These are phyloP conservation scores for Drosophila pectinifera DNA, from an alignment of 1,140 invertebrate genomes.

Conservation along the genomic window DNA sequence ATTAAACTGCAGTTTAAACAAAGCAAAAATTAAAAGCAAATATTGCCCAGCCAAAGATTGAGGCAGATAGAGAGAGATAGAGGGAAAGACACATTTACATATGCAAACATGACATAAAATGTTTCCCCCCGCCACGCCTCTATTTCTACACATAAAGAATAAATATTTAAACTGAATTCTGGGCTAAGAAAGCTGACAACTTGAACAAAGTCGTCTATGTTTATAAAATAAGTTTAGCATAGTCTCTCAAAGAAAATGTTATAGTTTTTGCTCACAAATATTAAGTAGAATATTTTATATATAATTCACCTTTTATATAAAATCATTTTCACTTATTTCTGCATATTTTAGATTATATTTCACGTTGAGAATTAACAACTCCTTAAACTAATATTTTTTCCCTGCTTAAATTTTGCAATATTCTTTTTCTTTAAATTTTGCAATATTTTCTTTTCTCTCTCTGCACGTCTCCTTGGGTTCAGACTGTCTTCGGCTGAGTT, in stretches of 20 bases:
- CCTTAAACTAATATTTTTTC: background rate
- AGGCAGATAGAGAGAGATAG: conserved; percentile 15
- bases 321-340: too few relatives aligned
- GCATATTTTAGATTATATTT: background rate
- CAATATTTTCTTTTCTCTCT: background rate
- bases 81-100: conserved; percentile 69
- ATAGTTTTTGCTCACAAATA: background rate
- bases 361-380: too few relatives aligned
- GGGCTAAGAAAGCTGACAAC: rapidly evolving
- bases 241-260: too few relatives aligned
- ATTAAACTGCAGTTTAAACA: conserved; percentile 84
- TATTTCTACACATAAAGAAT: conserved; percentile 1
- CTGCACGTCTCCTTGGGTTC: conserved; percentile 13
- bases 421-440: background rate
- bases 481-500: conserved; percentile 37
- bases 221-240: too few relatives aligned
- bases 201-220: too few relatives aligned
- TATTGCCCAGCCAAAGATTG: conserved; percentile 62
- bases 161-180: background rate
- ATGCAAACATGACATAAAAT: conserved; percentile 83
- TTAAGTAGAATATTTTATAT: background rate
- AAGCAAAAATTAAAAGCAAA: conserved; percentile 83
- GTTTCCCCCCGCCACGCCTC: conserved; percentile 29
- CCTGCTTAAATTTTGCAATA: background rate
- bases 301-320: too few relatives aligned